Base-by-base conservation (phyloP, 2,797 vertebrate species). In the Gephyroberyx darwinii region DNA sequence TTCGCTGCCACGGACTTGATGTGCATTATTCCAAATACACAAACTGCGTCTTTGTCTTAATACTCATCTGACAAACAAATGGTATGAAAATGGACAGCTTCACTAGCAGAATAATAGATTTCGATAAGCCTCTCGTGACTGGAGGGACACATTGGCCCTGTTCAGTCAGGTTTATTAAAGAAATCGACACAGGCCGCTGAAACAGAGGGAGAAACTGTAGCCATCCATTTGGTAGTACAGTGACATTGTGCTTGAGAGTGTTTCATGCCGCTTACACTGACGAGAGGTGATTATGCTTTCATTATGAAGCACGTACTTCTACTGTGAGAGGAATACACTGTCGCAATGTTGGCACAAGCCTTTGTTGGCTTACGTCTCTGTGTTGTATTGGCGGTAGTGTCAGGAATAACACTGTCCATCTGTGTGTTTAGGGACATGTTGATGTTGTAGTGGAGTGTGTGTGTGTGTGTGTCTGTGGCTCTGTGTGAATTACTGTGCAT, bases 181-280 rank as follows among this genome's bases (percentile, higher is more conserved):
- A 26, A 26, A 26, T 26, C 3, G 22, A 26, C 26, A 26, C 26
- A 26, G 26, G 26, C 26, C 26, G 26, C 26, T 3, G 26, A 26
- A 26, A 26, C 26, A 26, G 33, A 8, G 50, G 33, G 20, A 54
- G 71, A 73, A 76, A 64, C 50, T 39, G 61, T 33, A 19, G 35
- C 8, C 61, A 57, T 65, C 61, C 74, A 65, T 75, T 80, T 70
- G 48, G 57, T 53, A 77, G 51, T 47, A 54, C 70, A 80, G 80
- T 78, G 66, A 72, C 35, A 43, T 9, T 53, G 30, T 69, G 26
- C 54, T 57, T 72, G 65, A 61, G 62, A 50, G 56, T 58, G 65
- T 64, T 71, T 74, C 54, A 56, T 70, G 58, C 26, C 83, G 75
- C 84, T 81, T 75, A 66, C 58, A 54, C 53, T 47, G 37, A 9